Evolutionary conservation across 1,140 invertebrate species (phyloP).

Genomic region (Drosophila biarmipes): DNA sequence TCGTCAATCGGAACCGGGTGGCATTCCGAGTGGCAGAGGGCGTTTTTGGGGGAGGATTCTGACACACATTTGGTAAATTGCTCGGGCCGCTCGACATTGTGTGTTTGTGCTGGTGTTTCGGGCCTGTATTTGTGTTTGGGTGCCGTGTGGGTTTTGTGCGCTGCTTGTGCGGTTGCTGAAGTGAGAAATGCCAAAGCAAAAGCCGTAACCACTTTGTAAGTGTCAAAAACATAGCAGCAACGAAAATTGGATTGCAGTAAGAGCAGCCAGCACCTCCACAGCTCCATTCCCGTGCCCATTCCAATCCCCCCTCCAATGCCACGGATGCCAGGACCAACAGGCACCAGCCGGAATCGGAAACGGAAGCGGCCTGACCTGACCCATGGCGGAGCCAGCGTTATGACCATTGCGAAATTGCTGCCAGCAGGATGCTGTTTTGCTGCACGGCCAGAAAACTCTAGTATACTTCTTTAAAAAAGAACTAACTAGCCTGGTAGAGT

Average conservation of each 20-base stretch:
- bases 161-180: slow-evolving; percentile 78
- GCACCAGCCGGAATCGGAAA: slow-evolving; percentile 62
- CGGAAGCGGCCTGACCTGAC: slow-evolving; percentile 61
- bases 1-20: slow-evolving; percentile 58
- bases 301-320: neutral
- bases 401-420: slow-evolving; percentile 71
- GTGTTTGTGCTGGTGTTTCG: slow-evolving; percentile 22
- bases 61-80: slow-evolving; percentile 80
- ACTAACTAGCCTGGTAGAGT: no score
- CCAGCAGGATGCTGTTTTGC: slow-evolving; percentile 32
- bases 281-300: neutral
- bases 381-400: slow-evolving; percentile 63
- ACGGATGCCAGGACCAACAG: slow-evolving; percentile 16
- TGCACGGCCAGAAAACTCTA: slow-evolving; percentile 10
- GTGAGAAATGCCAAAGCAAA: slow-evolving; percentile 83
- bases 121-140: slow-evolving; percentile 14
- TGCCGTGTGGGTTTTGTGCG: slow-evolving; percentile 20
- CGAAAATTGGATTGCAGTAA: slow-evolving; percentile 78
- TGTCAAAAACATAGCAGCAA: slow-evolving; percentile 80
- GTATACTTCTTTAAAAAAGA: no score
- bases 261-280: slow-evolving; percentile 31
- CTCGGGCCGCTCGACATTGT: slow-evolving; percentile 36
- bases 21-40: slow-evolving; percentile 26
- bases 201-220: slow-evolving; percentile 82
- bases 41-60: slow-evolving; percentile 45